Evolutionary conservation across 2,888 invertebrate species (phyloP).

Genomic region (Rhyacophila evoluta): DNA sequence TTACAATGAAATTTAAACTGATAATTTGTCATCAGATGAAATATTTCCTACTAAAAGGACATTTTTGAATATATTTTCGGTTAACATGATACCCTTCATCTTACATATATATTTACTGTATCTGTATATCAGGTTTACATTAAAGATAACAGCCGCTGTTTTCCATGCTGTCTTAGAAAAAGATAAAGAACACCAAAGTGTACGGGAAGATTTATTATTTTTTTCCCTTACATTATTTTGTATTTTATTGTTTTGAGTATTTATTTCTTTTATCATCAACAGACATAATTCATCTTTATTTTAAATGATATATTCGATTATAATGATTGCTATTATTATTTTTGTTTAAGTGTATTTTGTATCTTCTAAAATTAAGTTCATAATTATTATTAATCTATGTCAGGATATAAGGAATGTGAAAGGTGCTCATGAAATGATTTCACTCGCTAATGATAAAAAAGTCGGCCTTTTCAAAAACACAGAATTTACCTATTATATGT

Average conservation of each 20-base stretch:
- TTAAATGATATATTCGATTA: background rate
- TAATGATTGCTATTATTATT: background rate
- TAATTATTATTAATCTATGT: background rate
- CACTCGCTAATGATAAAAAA: background rate
- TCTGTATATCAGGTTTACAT: no score
- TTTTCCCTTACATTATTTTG: background rate
- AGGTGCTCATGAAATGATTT: slow-evolving; percentile 32
- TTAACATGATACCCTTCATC: no score
- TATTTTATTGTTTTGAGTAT: background rate
- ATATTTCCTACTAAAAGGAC: no score
- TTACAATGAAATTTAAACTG: no score
- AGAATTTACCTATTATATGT: slow-evolving; percentile 19
- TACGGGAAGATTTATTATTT: no score
- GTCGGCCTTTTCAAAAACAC: slow-evolving; percentile 23
- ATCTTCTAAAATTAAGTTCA: background rate
- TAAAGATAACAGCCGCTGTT: no score
- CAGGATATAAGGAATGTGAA: background rate
- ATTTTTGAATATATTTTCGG: no score
- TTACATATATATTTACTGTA: no score
- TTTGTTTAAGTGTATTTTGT: background rate
- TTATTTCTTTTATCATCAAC: background rate
- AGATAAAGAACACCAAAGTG: no score
- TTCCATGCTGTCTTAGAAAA: no score
- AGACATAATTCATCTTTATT: background rate
- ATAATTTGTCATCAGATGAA: no score